These are phyloP conservation scores for Leptinotarsa haldemani DNA, from an alignment of 2,888 invertebrate genomes.

Conservation along the genomic window DNA sequence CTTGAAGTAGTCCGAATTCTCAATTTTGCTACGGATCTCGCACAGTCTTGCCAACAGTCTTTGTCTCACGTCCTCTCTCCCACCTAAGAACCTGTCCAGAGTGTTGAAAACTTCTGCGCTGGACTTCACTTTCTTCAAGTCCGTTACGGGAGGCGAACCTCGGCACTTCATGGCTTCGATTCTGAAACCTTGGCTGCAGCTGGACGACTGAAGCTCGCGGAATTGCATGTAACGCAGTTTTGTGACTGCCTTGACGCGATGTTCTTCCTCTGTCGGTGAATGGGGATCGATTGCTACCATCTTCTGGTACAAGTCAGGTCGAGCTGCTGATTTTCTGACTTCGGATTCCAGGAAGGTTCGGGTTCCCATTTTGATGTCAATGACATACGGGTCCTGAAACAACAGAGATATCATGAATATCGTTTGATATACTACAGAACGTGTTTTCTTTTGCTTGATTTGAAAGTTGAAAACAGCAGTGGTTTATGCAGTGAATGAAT, in stretches of 20 bases:
- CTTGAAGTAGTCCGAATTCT: constrained; percentile 86
- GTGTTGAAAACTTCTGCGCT: constrained; percentile 79
- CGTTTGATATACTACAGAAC: background rate
- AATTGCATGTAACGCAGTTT: constrained; percentile 98
- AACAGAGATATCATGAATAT: constrained; percentile 34
- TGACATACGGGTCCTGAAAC: constrained; percentile 85
- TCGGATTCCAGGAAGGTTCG: constrained; percentile 96
- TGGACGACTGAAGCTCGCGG: constrained; percentile 92
- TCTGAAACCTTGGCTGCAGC: constrained; percentile 92
- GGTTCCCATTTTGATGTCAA: constrained; percentile 98
- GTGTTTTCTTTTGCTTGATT: too few species aligned
- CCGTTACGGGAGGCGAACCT: constrained; percentile 84
- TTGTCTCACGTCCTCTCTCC: constrained; percentile 74
- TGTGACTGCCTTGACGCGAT: constrained; percentile 84
- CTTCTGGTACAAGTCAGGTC: constrained; percentile 92
- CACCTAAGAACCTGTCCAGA: constrained; percentile 80
- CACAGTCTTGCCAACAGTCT: constrained; percentile 80
- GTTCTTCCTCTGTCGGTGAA: constrained; percentile 89
- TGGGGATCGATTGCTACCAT: constrained; percentile 92
- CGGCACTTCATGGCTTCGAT: constrained; percentile 95
- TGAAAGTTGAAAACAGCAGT: too few species aligned
- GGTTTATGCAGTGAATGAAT: constrained; percentile 60
- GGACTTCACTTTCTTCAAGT: constrained; percentile 88
- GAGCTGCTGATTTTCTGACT: constrained; percentile 86
- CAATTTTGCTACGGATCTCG: constrained; percentile 82